These are phyloP conservation scores for Bubo bubo DNA, from an alignment of 2,113 vertebrate species.

Conservation along the genomic window DNA sequence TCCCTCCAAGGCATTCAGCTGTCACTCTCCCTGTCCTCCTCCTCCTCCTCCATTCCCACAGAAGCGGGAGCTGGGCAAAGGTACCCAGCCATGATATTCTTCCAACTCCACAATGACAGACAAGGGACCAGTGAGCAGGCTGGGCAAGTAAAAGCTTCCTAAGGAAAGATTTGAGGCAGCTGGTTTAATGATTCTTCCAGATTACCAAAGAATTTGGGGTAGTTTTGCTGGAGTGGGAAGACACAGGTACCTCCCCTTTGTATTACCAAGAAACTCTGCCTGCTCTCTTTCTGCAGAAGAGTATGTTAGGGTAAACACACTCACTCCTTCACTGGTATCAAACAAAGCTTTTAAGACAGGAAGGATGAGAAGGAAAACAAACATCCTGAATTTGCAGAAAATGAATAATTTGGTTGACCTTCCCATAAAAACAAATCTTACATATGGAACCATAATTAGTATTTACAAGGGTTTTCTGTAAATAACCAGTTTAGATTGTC, in stretches of 20 bases:
- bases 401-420: accelerated
- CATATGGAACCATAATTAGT: accelerated
- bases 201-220: too few species aligned
- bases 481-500: not conserved
- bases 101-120: not conserved
- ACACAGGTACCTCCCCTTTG: not conserved
- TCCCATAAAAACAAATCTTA: not conserved
- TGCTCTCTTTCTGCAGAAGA: not conserved
- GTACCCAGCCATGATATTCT: not conserved
- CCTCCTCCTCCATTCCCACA: not conserved
- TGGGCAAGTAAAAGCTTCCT: not conserved
- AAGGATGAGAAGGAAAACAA: not conserved
- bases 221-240: not conserved
- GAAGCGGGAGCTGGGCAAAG: not conserved
- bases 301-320: not conserved
- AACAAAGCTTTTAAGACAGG: not conserved
- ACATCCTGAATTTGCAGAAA: not conserved
- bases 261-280: not conserved
- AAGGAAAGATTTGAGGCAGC: not conserved
- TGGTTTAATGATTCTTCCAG: not conserved
- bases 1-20: not conserved
- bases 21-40: not conserved
- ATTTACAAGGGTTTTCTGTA: not conserved
- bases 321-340: accelerated
- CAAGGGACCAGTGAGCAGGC: accelerated